These are phyloP conservation scores for Tyrannus savana DNA, from an alignment of 2,113 vertebrate genomes.

Conservation along the genomic window DNA sequence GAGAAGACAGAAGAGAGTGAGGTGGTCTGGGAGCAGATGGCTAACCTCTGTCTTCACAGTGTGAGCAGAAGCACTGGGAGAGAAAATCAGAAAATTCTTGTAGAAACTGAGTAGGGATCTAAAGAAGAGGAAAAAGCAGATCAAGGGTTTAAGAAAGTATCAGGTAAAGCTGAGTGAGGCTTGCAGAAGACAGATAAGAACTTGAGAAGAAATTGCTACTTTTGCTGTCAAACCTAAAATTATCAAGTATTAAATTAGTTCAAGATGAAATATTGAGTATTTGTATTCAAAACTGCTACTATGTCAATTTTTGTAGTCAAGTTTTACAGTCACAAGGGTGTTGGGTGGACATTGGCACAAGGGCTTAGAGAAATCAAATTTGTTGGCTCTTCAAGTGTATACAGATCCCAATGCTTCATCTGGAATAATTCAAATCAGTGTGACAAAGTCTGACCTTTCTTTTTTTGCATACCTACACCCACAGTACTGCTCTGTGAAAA, in stretches of 20 bases:
- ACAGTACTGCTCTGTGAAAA: neutral
- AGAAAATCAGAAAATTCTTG: neutral
- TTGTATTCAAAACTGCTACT: neutral
- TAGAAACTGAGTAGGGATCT: neutral
- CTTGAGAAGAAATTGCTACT: neutral
- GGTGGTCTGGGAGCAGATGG: neutral
- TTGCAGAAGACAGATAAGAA: neutral
- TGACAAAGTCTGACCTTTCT: neutral
- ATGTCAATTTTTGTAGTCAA: neutral
- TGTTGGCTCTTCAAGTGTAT: neutral
- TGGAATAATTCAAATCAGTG: neutral
- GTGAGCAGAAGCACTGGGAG: neutral
- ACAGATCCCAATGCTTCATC: neutral
- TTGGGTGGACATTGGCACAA: neutral
- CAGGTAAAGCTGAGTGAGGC: neutral
- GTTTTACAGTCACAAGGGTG: neutral
- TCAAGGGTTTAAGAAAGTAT: neutral
- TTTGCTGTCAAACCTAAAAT: neutral
- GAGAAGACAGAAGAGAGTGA: neutral
- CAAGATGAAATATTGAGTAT: neutral
- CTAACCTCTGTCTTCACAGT: neutral
- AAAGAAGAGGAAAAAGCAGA: neutral
- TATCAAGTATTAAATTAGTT: neutral
- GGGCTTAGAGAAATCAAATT: neutral
- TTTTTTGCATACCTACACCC: neutral